Evolutionary conservation across 2,113 vertebrate species (phyloP), one percentile per base, ranked within the genome.

Genomic region (Notechis scutatus): DNA sequence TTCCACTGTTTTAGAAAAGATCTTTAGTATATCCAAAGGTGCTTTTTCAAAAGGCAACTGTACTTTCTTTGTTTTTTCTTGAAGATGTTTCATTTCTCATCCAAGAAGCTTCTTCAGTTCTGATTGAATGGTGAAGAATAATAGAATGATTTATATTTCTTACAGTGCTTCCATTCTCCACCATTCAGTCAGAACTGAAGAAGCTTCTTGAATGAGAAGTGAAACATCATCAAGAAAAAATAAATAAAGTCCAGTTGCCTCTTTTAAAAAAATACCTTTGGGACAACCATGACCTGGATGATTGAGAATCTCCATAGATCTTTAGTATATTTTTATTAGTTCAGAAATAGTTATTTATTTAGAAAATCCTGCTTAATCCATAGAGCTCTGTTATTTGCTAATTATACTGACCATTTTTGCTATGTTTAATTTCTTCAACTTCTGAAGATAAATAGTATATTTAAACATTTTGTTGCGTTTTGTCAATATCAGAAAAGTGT

Each of bases 381-480:
- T 96, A 91, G 95, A 94, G 95, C 96, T 95, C 90, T 95, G 90
- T 94, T 93, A 0, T 94, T 95, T 96, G 88, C 95, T 96, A 95
- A 96, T 95, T 96, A 92, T 92, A 94, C 92, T 95, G 93, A 94
- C 95, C 96, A 96, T 96, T 94, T 92, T 88, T 93, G 90, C 94
- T 89, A 88, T 94, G 85, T 92, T 95, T 94, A 91, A 39, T 96
- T 96, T 95, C 95, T 94, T 94, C 4, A 5, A 92, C 96, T 97
- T 96, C 95, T 94, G 93, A 94, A 96, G 96, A 96, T 94, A 97
- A 97, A 97, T 93, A 95, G 95, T 96, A 96, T 97, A 96, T 97
- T 98, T 97, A 97, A 97, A 96, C 97, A 96, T 96, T 97, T 94
- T 97, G 96, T 93, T 94, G 96, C 96, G 95, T 93, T 96, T 95